Base-by-base conservation (phyloP, 2,888 invertebrate species). In the Chrysotoxum bicinctum region DNA sequence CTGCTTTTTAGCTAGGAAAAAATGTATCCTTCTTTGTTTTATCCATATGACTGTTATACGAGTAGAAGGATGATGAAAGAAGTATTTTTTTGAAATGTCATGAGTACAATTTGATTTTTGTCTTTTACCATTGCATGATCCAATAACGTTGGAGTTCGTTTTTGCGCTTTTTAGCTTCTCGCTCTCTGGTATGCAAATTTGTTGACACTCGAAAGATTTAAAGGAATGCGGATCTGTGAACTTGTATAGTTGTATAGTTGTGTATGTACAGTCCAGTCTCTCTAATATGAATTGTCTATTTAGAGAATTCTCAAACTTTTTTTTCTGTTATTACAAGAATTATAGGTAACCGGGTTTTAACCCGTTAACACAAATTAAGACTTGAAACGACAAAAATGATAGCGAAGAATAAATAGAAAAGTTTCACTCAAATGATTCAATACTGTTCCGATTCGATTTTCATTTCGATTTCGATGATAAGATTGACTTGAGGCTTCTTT, bases 161-260 rank as follows among this genome's bases (percentile, higher is more conserved):
- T 26, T 64, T 19, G 56, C 30, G 19, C 66, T 76, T 79, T 48
- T 73, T 74, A 54, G 60, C 35, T 74, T 80, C 32, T n/a, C n/a
- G n/a, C n/a, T n/a, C 30, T 52, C 50, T 70, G 30, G 23, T 76
- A 82, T 82, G 76, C 81, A 82, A 82, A 82, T 82, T 68, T 70
- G 58, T 72, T 56, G 58, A 76, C 81, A 76, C 64, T 66, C 52
- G 70, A 72, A 76, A 58, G 72, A 68, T 70, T 74, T 16, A 6
- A 52, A 19, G 50, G 69, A 54, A 69, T 58, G 56, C 12, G 79
- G 32, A 73, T 32, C 37, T 58, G n/a, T n/a, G 37, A 7, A 50
- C 14, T 26, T 14, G 7, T n/a, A 40, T 8, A 5, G 5, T 14
- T 10, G 14, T 37, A 3, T 40, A 14, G 1, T 9, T 5, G 32